phyloP scores from a whole-genome alignment of 2,113 vertebrate species.

The Saccopteryx leptura region DNA sequence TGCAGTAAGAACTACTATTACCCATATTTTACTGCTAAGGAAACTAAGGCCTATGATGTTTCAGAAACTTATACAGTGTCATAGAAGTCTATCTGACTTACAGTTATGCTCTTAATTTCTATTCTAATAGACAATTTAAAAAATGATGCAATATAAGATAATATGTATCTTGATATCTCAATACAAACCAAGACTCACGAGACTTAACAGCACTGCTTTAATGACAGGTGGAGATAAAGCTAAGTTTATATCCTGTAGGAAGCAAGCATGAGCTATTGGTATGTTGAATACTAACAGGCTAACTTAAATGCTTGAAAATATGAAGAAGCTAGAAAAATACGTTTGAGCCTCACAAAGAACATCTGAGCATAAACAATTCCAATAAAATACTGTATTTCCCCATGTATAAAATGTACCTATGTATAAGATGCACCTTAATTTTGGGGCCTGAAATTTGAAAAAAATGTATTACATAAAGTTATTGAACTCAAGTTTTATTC shows the following conservation, averaged over 20 bases:
- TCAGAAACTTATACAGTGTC: not conserved
- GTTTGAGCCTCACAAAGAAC: not conserved
- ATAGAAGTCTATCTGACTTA: not conserved
- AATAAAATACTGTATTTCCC: not conserved
- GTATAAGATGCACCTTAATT: no score
- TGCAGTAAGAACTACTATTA: not conserved
- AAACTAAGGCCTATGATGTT: not conserved
- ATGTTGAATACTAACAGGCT: not conserved
- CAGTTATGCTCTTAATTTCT: not conserved
- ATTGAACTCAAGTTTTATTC: no score
- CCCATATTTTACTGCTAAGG: not conserved
- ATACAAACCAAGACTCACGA: conserved; percentile 27
- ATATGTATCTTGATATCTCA: not conserved
- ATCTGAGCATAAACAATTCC: conserved; percentile 22
- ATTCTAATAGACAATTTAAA: conserved; percentile 17
- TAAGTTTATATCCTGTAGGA: conserved; percentile 15
- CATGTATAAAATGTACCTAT: no score
- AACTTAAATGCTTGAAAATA: not conserved
- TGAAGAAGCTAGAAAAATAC: not conserved
- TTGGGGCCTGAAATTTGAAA: no score
- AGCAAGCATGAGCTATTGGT: not conserved
- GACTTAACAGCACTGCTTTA: not conserved
- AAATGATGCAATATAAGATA: not conserved
- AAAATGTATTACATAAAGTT: no score
- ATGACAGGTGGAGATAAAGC: not conserved